Evolutionary conservation across 2,797 vertebrate species (phyloP).

Genomic region (Dromococcyx pavoninus): DNA sequence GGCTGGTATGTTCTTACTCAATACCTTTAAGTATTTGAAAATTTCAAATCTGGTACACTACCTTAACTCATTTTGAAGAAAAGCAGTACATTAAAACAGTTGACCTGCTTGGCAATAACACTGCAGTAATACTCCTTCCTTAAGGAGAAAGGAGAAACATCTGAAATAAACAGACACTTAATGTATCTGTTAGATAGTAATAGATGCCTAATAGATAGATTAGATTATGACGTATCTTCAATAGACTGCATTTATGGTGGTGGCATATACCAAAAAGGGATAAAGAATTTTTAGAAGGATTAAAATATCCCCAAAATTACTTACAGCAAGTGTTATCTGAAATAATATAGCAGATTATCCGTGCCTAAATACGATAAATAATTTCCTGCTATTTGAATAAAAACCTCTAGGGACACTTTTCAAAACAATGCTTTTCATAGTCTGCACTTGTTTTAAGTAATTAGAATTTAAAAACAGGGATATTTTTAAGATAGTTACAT

Average conservation of each 20-base stretch:
- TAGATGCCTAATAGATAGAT: not conserved
- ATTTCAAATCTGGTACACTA: not conserved
- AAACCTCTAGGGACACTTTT: not conserved
- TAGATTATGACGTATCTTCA: not conserved
- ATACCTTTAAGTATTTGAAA: not conserved
- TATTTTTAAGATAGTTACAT: not conserved
- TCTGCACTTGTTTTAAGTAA: not conserved
- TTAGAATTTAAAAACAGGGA: not conserved
- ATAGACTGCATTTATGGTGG: not conserved
- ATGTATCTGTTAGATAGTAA: not conserved
- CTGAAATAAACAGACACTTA: not conserved
- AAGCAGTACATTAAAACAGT: not conserved
- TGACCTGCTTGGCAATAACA: not conserved
- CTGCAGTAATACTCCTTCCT: not conserved
- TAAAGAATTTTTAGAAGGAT: constrained; percentile 3
- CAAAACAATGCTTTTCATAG: not conserved
- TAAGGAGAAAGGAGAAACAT: not conserved
- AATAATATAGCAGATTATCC: not conserved
- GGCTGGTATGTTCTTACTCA: not conserved
- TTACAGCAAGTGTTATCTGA: not conserved
- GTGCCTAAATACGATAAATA: constrained; percentile 1
- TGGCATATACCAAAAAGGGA: not conserved
- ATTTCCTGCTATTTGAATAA: not conserved
- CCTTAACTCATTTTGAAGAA: not conserved
- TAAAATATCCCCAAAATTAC: constrained; percentile 7